Evolutionary conservation across 1,140 invertebrate genomes (phyloP).

Genomic region (Drosophila sp.): DNA sequence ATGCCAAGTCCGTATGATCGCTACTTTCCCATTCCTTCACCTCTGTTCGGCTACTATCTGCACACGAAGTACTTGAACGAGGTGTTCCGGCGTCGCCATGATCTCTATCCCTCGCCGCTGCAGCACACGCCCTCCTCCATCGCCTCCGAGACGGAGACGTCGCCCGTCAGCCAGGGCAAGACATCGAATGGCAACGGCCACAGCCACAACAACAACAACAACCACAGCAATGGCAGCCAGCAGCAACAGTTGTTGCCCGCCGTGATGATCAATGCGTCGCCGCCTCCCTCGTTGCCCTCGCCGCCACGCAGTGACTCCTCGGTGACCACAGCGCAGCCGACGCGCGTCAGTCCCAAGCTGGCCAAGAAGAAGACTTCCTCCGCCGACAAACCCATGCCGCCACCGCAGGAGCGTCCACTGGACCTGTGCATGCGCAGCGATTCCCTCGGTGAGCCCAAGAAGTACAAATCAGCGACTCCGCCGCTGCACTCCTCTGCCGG

Average conservation of each 20-base stretch:
- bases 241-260: conserved; percentile 52
- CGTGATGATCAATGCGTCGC: conserved; percentile 63
- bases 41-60: conserved; percentile 89
- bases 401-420: conserved; percentile 92
- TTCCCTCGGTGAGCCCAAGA: conserved; percentile 59
- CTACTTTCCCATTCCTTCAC: conserved; percentile 88
- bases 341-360: conserved; percentile 56
- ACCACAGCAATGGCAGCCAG: conserved; percentile 5
- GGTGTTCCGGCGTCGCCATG: conserved; percentile 88
- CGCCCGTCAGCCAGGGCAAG: conserved; percentile 60
- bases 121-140: conserved; percentile 81
- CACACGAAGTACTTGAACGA: conserved; percentile 91
- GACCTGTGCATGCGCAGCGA: conserved; percentile 90
- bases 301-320: conserved; percentile 82
- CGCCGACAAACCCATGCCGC: conserved; percentile 79
- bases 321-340: conserved; percentile 45
- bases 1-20: conserved; percentile 86
- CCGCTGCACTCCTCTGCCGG: conserved; percentile 67
- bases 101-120: conserved; percentile 88
- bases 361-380: conserved; percentile 59
- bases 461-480: conserved; percentile 57
- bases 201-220: conserved; percentile 1
- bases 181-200: conserved; percentile 4
- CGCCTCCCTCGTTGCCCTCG: conserved; percentile 76
- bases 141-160: conserved; percentile 75